Percentiles rank a stretch among this genome's conserved stretches.
These are phyloP conservation scores for Conus betulinus DNA, from an alignment of 1,140 invertebrate species.

Conservation along the genomic window DNA sequence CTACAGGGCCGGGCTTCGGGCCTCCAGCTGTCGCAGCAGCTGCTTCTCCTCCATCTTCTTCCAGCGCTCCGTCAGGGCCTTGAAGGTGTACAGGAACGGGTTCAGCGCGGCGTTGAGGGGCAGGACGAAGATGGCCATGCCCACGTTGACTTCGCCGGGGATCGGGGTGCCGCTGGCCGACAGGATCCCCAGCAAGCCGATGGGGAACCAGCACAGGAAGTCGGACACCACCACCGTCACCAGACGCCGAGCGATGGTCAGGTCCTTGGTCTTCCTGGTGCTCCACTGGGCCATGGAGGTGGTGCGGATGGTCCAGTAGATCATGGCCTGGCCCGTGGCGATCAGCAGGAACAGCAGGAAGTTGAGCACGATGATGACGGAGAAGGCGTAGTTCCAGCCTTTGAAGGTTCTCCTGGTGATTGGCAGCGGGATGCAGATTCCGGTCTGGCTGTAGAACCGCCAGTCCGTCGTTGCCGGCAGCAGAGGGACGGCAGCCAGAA, in stretches of 20 bases:
- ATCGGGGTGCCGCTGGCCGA: constrained; percentile 42
- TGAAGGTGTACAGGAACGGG: constrained; percentile 49
- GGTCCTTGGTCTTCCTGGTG: constrained; percentile 31
- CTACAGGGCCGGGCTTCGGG: background rate
- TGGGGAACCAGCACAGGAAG: constrained; percentile 44
- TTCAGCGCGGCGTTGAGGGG: constrained; percentile 10
- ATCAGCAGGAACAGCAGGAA: constrained; percentile 48
- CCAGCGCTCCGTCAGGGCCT: constrained; percentile 18
- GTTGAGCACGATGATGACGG: constrained; percentile 51
- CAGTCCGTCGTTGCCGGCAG: no score
- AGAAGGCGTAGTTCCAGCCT: constrained; percentile 48
- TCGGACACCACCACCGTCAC: constrained; percentile 46
- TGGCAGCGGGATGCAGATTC: constrained; percentile 51
- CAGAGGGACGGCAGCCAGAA: background rate
- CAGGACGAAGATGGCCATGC: constrained; percentile 52
- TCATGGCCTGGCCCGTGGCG: constrained; percentile 45
- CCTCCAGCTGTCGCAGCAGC: constrained; percentile 1
- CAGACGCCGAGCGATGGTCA: constrained; percentile 43
- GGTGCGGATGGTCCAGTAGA: constrained; percentile 41
- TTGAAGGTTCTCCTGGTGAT: constrained; percentile 34
- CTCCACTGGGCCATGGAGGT: constrained; percentile 4
- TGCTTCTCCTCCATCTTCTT: background rate
- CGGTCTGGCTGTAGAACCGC: constrained; percentile 35
- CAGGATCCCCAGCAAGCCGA: constrained; percentile 35
- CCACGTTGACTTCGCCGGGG: constrained; percentile 50